Percentiles rank a stretch among this genome's conserved stretches.
These are phyloP conservation scores for Podarcis raffonei DNA, from an alignment of 2,113 vertebrate genomes.

Conservation along the genomic window DNA sequence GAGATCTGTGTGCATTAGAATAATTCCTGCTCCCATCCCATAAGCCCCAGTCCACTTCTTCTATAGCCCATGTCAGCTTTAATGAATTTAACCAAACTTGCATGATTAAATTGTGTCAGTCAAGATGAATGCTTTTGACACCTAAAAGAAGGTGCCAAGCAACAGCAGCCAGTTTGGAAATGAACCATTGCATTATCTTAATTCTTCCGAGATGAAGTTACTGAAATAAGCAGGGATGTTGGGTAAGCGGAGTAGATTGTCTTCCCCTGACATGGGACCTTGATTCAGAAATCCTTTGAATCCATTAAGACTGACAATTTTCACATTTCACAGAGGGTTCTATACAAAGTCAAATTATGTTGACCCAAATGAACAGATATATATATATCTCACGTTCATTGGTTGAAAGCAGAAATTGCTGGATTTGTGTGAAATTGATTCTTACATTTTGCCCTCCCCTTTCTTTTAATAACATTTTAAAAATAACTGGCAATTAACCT, in stretches of 20 bases:
- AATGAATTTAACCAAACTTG: constrained; percentile 38
- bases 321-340: constrained; percentile 39
- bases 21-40: constrained; percentile 38
- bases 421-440: background rate
- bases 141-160: constrained; percentile 32
- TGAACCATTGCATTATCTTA: constrained; percentile 20
- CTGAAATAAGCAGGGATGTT: constrained; percentile 21
- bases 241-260: constrained; percentile 25
- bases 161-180: constrained; percentile 25
- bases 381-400: background rate
- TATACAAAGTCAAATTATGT: constrained; percentile 45
- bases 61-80: constrained; percentile 42
- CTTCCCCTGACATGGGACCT: constrained; percentile 40
- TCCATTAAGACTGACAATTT: constrained; percentile 33
- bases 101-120: constrained; percentile 47
- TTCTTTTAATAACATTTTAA: constrained; percentile 30
- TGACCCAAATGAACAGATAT: constrained; percentile 28
- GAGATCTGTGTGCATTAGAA: constrained; percentile 41
- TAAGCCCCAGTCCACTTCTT: constrained; percentile 19
- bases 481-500: constrained; percentile 63
- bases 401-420: constrained; percentile 19
- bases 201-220: constrained; percentile 19
- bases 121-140: constrained; percentile 42
- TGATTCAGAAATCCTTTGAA: constrained; percentile 26
- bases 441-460: background rate